Evolutionary conservation across 2,797 vertebrate genomes (phyloP), one percentile per base, ranked within the genome.

Genomic region (Fringilla coelebs): DNA sequence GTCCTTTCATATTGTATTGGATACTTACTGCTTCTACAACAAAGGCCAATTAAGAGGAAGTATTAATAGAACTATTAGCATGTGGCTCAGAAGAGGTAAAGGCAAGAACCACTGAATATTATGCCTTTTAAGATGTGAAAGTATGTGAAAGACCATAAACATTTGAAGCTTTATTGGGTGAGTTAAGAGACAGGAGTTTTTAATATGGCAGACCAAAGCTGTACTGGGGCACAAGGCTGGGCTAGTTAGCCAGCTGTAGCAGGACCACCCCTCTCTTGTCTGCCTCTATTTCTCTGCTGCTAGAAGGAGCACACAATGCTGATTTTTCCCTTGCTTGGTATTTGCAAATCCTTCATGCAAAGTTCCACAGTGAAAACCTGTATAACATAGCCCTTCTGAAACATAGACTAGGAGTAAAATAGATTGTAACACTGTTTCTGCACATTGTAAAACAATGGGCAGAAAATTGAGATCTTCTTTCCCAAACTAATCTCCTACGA

Each of bases 131-230:
- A 75, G n/a, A 63, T 32, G 11, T 1, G 3, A 74, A 85, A 17
- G 18, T 43, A 11, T 38, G 24, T 0, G 4, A 38, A 68, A 63
- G 26, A 36, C 22, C 60, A 74, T 55, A 41, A 66, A 65, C 11
- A 49, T 57, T 8, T 43, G 61, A 32, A 45, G 36, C 13, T 36
- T 43, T 84, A 43, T 21, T 0, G 1, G 14, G 32, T 58, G 61
- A 66, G 11, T 43, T 49, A 58, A 66, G 36, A 13, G 11, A 34
- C 10, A 32, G 11, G 14, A 66, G 11, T 66, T 66, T 74, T 31
- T 17, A 66, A 21, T 41, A 36, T 0, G 0, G 36, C 21, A 49
- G 31, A n/a, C 10, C 4, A 3, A 81, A 13, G 6, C 6, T 68
- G 9, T 41, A 26, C 20, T 12, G 21, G 11, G 13, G 8, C 41